Evolutionary conservation across 1,140 invertebrate genomes (phyloP), one percentile per base, ranked within the genome.

Genomic region (Chironomus tepperi): DNA sequence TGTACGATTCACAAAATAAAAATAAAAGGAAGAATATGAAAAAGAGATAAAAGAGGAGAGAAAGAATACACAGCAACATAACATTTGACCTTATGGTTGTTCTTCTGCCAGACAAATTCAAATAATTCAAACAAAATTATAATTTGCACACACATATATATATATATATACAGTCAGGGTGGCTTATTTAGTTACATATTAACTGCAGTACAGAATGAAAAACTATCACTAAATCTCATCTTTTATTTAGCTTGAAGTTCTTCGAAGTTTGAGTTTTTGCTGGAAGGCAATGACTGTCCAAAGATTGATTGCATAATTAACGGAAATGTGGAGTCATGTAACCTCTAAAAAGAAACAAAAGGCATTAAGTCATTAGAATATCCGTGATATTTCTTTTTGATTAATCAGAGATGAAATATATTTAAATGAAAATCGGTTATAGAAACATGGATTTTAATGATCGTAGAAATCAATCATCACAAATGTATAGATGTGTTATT

Each of bases 281-380:
- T 47, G 8, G 43, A 47, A 47, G 43, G 43, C 43, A 67, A 70
- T 21, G 2, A 70, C 7, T 19, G 65, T 19, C 7, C n/a, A 19
- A 70, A 70, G 65, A 70, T 70, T 70, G 65, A 70, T 70, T 21
- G 16, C 19, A 19, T 70, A 70, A 70, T 70, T 70, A 70, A 70
- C 65, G 16, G 16, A 70, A 70, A 70, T 70, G 18, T 16, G 19
- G 16, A 19, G 65, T 9, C 9, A 70, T n/a, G n/a, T 57, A 57
- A n/a, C 47, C 47, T 57, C 47, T 12, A 57, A 57, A 57, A 57
- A 57, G 10, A 57, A 57, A 57, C 47, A 12, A 57, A 57, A 57
- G 47, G 10, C 9, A 57, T 12, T 12, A 12, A 10, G 47, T 57
- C 47, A 57, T 12, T 57, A 10, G 9, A 57, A n/a, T 12, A 34